Base-by-base conservation (phyloP, 1,140 invertebrate genomes). In the Littorina saxatilis region DNA sequence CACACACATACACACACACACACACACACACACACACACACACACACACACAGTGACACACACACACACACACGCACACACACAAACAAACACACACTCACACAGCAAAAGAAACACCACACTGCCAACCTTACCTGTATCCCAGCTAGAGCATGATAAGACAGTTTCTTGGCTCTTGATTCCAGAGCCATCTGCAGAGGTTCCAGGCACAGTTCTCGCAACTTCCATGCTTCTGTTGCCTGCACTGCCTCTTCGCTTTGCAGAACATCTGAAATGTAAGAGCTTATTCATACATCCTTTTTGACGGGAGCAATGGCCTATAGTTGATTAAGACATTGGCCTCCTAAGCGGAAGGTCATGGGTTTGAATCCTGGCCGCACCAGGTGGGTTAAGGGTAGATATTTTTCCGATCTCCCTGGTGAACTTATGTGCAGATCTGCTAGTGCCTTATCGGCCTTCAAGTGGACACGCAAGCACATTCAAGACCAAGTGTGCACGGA, bases 171-270 rank as follows among this genome's bases (percentile, higher is more conserved):
- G 85, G 95, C 94, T 92, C 96, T 96, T 66, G 95, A 96, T 92
- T 98, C 97, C 75, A 98, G 91, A n/a, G 97, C 96, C 86, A 96
- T 92, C 92, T 97, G 96, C 86, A 98, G 93, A 13, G 96, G 95
- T 82, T 95, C 93, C 86, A 98, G 95, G 92, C 96, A 98, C 87
- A 95, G 95, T 79, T 96, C 95, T 89, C 92, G 88, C 80, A 98
- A 89, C 92, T 97, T 96, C 94, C 97, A 95, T 40, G 96, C 96
- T 27, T 96, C 95, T 91, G 95, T 96, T 83, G 96, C 94, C 68
- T 95, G 92, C 82, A 96, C 94, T 84, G 95, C 95, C 90, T 96
- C 95, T 93, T 97, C 96, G 84, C 95, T 94, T 88, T 96, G 95
- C 84, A 98, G 93, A 86, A 97, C 94, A 93, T 97, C 97, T 98